Evolutionary conservation across 2,888 invertebrate genomes (phyloP).

Genomic region (Lasioglossum calceatum): DNA sequence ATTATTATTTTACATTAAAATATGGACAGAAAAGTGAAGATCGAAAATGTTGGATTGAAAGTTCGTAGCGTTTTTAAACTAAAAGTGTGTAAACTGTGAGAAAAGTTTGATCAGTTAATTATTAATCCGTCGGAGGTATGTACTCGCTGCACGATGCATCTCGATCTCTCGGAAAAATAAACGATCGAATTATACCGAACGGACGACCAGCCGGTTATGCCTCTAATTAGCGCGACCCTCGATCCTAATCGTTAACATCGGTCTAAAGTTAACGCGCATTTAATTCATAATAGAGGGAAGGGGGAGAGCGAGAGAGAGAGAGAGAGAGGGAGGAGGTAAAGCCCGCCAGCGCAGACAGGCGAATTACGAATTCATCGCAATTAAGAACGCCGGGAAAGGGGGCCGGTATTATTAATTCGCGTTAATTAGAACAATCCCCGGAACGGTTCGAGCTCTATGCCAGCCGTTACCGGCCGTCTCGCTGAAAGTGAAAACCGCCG

Average conservation of each 20-base stretch:
- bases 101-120: neutral
- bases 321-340: neutral
- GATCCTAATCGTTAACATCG: constrained; percentile 61
- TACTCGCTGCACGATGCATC: constrained; percentile 12
- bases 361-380: constrained; percentile 49
- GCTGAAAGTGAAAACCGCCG: constrained; percentile 24
- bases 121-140: neutral
- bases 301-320: neutral
- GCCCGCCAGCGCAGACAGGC: constrained; percentile 29
- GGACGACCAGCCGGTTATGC: constrained; percentile 43
- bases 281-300: constrained; percentile 60
- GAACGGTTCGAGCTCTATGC: constrained; percentile 27
- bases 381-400: constrained; percentile 38
- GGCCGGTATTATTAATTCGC: constrained; percentile 31
- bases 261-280: constrained; percentile 60
- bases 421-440: constrained; percentile 36
- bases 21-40: too few species aligned
- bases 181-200: constrained; percentile 52
- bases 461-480: constrained; percentile 2
- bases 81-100: neutral
- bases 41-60: too few species aligned
- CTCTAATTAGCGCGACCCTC: constrained; percentile 64
- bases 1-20: too few species aligned
- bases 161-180: constrained; percentile 51
- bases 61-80: too few species aligned